A percentile compares a stretch with the other conserved stretches of the same genome.
Conservation (phyloP, 2,888 invertebrate species). For the Ernsta delagoae region DNA sequence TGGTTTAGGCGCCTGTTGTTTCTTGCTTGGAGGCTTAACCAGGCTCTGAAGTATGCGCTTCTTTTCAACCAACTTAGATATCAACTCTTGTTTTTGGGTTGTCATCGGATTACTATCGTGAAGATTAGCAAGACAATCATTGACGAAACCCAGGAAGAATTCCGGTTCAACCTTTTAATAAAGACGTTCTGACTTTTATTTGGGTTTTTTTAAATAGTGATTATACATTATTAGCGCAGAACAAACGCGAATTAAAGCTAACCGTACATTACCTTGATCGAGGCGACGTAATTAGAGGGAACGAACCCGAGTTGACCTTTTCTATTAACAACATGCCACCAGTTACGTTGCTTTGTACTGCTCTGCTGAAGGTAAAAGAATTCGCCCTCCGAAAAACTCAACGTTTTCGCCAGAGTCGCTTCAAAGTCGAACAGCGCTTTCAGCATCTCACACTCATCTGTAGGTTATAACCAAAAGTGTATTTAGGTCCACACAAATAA, state of each 20-base stretch:
- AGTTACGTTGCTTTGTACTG: slow-evolving; percentile 91
- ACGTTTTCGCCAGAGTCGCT: slow-evolving; percentile 92
- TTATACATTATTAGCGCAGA: too few species aligned
- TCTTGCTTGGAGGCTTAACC: slow-evolving; percentile 66
- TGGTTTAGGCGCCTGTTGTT: slow-evolving; percentile 74
- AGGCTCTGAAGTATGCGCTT: slow-evolving; percentile 83
- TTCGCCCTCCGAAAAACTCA: slow-evolving; percentile 92
- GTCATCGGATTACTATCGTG: slow-evolving; percentile 71
- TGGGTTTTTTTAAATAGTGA: too few species aligned
- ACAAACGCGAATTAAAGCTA: too few species aligned
- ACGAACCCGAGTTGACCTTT: slow-evolving; percentile 93
- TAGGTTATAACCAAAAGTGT: slow-evolving; percentile 39
- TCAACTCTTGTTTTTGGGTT: slow-evolving; percentile 86
- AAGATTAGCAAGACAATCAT: slow-evolving; percentile 87
- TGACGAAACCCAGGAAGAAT: slow-evolving; percentile 89
- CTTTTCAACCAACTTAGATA: slow-evolving; percentile 87
- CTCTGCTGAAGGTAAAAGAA: slow-evolving; percentile 92
- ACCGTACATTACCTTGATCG: slow-evolving; percentile 88
- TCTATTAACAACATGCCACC: slow-evolving; percentile 95
- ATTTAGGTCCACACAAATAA: slow-evolving; percentile 11
- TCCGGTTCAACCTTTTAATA: slow-evolving; percentile 87
- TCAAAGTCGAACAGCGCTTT: slow-evolving; percentile 93
- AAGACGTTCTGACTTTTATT: not conserved
- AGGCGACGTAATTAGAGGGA: slow-evolving; percentile 93
- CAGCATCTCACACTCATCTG: slow-evolving; percentile 92